phyloP scores from a whole-genome alignment of 2,113 vertebrate genomes.

The Protomyctophum bolini region DNA sequence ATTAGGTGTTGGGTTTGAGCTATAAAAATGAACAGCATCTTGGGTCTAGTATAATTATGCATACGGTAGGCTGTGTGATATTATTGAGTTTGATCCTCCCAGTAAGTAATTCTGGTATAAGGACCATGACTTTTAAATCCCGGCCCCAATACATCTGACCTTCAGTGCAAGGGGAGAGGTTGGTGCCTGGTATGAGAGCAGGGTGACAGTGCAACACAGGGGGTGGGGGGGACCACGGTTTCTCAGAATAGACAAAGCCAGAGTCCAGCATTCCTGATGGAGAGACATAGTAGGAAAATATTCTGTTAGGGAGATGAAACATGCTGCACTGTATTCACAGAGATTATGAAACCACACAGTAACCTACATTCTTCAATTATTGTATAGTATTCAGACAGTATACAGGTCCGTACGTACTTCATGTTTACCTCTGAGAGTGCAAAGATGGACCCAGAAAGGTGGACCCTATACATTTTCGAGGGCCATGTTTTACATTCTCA shows the following conservation, averaged over 20 bases:
- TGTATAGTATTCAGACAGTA: neutral
- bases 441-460: too few relatives aligned
- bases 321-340: neutral
- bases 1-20: neutral
- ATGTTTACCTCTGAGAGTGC: neutral
- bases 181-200: conserved; percentile 76
- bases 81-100: conserved; percentile 4
- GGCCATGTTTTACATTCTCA: too few relatives aligned
- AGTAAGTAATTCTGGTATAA: conserved; percentile 53
- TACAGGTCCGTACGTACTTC: neutral
- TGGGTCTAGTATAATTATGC: neutral
- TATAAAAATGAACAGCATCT: neutral
- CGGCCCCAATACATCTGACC: conserved; percentile 73
- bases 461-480: too few relatives aligned
- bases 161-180: conserved; percentile 76
- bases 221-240: conserved; percentile 56
- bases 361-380: neutral
- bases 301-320: conserved; percentile 41
- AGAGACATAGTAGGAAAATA: conserved; percentile 51
- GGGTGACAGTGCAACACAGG: conserved; percentile 63
- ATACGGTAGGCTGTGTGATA: neutral
- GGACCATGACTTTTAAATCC: conserved; percentile 57
- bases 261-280: conserved; percentile 72
- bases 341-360: conserved; percentile 22
- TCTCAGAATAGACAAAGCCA: conserved; percentile 83